Conservation (phyloP, 2,113 vertebrate genomes). For the Corythoichthys intestinalis region DNA sequence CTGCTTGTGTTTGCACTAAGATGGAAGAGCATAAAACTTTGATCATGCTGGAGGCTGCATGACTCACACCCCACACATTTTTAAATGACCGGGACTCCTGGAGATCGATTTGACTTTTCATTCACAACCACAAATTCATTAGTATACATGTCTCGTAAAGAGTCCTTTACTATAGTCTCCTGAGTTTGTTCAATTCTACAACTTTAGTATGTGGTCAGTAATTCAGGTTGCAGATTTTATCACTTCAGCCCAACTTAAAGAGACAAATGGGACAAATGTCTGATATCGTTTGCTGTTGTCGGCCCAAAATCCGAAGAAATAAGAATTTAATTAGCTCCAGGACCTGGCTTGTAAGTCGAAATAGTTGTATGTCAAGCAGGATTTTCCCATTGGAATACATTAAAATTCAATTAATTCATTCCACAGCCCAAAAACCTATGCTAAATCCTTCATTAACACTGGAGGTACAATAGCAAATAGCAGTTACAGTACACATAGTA, state of each 20-base stretch:
- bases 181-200: not conserved
- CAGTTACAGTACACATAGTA: too few species aligned
- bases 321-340: too few species aligned
- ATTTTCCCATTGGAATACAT: too few species aligned
- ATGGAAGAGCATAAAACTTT: slow-evolving; percentile 6
- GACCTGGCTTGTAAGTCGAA: too few species aligned
- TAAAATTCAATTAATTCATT: too few species aligned
- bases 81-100: not conserved
- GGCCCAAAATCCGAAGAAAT: too few species aligned
- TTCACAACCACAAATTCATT: slow-evolving; percentile 2
- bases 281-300: too few species aligned
- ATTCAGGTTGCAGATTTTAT: not conserved
- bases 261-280: not conserved
- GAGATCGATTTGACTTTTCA: slow-evolving; percentile 1
- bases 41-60: slow-evolving; percentile 1
- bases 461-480: too few species aligned
- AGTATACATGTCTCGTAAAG: not conserved
- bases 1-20: slow-evolving; percentile 1
- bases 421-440: too few species aligned
- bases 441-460: too few species aligned
- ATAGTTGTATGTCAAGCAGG: too few species aligned
- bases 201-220: not conserved
- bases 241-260: not conserved
- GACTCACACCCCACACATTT: slow-evolving; percentile 3
- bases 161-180: not conserved